Base-by-base conservation (phyloP, 2,797 vertebrate species). In the Tachyglossus aculeatus region DNA sequence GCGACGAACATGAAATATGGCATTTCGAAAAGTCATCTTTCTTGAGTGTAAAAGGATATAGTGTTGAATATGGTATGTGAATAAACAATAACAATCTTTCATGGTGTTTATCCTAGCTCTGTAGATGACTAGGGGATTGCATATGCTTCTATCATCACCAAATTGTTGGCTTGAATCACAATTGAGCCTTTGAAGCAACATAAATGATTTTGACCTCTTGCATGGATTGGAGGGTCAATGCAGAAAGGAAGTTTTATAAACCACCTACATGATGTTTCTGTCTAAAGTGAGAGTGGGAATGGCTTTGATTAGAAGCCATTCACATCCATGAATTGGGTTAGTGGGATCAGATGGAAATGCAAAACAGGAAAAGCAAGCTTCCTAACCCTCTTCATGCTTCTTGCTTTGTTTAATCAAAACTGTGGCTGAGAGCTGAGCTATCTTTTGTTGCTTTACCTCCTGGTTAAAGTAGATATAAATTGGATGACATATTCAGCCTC, bases 191-290 rank as follows among this genome's bases (percentile, higher is more conserved):
- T 90, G 88, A 93, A 90, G 77, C 55, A 81, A 75, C 69, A 61
- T 71, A 88, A 86, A 69, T 76, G 73, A 78, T 88, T 81, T 48
- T 85, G 81, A 88, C 82, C 78, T 88, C 86, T 86, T 82, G 81
- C 88, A 91, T 90, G 81, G 76, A 53, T 78, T 86, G 80, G 77
- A n/a, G 80, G 88, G 89, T 91, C 88, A 88, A 63, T 29, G 50
- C 68, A 81, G 72, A 90, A 86, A 86, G 85, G 88, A 90, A 89
- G 68, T 81, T 90, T 89, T 81, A 74, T 85, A 88, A 89, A 80
- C 85, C 88, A 83, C 86, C 77, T 86, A 88, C 79, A 48, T 65
- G 63, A 43, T 64, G 64, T 86, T 88, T 85, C 78, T 2, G 15
- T 70, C 68, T 86, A 75, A 72, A 72, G 60, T n/a, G 34, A 19